These are phyloP conservation scores for Macropus fuliginosus DNA, from an alignment of 2,797 vertebrate genomes.

Conservation along the genomic window DNA sequence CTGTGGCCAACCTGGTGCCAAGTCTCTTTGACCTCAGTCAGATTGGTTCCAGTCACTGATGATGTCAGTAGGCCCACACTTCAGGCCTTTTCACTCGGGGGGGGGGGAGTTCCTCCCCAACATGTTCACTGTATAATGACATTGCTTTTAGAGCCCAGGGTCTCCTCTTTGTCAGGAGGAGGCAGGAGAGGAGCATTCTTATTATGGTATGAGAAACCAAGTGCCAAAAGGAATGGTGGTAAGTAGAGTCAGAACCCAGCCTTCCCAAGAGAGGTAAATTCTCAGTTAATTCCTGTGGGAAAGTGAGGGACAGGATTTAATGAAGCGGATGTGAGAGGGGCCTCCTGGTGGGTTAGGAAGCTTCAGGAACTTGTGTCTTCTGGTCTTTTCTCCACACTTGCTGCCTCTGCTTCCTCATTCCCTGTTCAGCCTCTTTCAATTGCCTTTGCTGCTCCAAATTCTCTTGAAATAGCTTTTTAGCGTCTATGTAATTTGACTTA, in stretches of 20 bases:
- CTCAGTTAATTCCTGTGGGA: not conserved
- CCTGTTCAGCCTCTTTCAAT: not conserved
- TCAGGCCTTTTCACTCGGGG: not conserved
- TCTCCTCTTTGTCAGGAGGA: not conserved
- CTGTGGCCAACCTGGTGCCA: not conserved
- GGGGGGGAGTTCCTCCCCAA: not conserved
- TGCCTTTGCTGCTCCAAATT: not conserved
- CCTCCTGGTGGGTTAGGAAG: not conserved
- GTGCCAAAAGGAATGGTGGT: not conserved
- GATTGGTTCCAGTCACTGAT: not conserved
- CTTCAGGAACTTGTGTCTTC: not conserved
- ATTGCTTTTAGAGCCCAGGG: not conserved
- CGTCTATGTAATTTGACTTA: not conserved
- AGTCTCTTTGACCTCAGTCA: not conserved
- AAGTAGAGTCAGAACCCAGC: not conserved
- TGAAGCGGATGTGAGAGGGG: not conserved
- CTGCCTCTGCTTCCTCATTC: not conserved
- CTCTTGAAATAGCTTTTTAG: not conserved
- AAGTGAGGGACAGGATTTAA: not conserved
- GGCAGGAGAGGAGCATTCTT: not conserved
- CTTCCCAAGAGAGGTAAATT: not conserved
- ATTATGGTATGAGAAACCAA: not conserved
- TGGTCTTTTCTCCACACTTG: not conserved
- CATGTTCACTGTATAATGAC: not conserved
- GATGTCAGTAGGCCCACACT: not conserved